Evolutionary conservation across 2,888 invertebrate species (phyloP).

Genomic region (Synanthedon formicaeformis): DNA sequence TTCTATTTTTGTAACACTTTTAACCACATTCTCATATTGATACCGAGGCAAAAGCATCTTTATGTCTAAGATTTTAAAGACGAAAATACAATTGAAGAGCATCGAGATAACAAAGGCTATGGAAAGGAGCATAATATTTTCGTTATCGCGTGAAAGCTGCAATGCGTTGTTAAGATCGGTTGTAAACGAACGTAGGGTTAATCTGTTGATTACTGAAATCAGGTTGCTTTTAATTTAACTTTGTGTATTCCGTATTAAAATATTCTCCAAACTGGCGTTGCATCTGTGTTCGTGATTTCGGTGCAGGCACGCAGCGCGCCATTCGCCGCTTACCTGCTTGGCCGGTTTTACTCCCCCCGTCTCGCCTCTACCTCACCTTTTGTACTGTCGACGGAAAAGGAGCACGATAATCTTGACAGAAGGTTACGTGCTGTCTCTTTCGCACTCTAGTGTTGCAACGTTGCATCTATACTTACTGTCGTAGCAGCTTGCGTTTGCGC

Average conservation of each 20-base stretch:
- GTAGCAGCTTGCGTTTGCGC: conserved; percentile 5
- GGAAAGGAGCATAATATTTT: too few relatives aligned
- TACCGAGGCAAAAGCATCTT: too few relatives aligned
- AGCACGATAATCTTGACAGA: background rate
- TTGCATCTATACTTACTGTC: conserved; percentile 16
- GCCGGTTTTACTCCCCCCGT: conserved; percentile 29
- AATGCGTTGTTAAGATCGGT: background rate
- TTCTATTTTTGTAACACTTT: too few relatives aligned
- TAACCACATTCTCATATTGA: too few relatives aligned
- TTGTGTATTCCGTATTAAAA: background rate
- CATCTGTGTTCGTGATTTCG: conserved; percentile 38
- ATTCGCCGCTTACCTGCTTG: conserved; percentile 30
- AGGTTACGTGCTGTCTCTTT: background rate
- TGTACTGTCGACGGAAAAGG: conserved; percentile 11
- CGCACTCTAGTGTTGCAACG: conserved; percentile 18
- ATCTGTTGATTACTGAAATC: too few relatives aligned
- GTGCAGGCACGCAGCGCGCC: conserved; percentile 20
- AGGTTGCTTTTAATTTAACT: background rate
- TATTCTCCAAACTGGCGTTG: conserved; percentile 16
- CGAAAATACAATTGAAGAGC: too few relatives aligned
- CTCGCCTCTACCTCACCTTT: conserved; percentile 12
- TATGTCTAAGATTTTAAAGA: too few relatives aligned
- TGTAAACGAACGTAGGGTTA: too few relatives aligned
- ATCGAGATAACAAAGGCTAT: too few relatives aligned
- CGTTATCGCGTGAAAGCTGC: conserved; percentile 1